A percentile compares a stretch with the other conserved stretches of the same genome.
Evolutionary conservation across 2,113 vertebrate species (phyloP).

Genomic region (Lamprotornis superbus): DNA sequence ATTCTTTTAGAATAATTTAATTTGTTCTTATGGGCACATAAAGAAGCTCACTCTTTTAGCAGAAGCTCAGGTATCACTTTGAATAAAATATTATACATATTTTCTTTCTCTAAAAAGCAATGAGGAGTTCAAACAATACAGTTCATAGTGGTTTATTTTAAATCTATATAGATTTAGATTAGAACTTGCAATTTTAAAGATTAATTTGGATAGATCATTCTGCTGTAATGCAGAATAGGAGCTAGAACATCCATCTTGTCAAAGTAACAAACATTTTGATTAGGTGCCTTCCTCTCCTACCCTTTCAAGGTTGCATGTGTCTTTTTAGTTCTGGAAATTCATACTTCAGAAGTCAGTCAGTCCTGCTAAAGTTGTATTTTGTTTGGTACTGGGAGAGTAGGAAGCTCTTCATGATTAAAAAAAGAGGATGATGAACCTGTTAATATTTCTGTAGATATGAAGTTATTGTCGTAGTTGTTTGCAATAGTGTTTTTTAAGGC

Average conservation of each 20-base stretch:
- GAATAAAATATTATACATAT: background rate
- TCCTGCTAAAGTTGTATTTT: background rate
- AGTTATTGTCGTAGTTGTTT: background rate
- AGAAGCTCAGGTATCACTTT: background rate
- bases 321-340: background rate
- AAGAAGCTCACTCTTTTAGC: background rate
- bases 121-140: background rate
- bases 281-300: background rate
- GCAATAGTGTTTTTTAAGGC: background rate
- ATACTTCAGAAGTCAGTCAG: background rate
- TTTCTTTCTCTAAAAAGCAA: background rate
- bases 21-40: background rate
- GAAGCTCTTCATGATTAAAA: background rate
- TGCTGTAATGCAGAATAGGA: background rate
- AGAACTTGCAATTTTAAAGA: background rate
- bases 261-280: background rate
- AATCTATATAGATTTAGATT: background rate
- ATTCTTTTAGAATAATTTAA: background rate
- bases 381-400: background rate
- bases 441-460: background rate
- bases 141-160: background rate
- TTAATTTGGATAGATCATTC: background rate
- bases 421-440: background rate
- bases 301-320: background rate
- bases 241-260: background rate